Base-by-base conservation (phyloP, 2,797 vertebrate genomes). In the Paguma larvata region DNA sequence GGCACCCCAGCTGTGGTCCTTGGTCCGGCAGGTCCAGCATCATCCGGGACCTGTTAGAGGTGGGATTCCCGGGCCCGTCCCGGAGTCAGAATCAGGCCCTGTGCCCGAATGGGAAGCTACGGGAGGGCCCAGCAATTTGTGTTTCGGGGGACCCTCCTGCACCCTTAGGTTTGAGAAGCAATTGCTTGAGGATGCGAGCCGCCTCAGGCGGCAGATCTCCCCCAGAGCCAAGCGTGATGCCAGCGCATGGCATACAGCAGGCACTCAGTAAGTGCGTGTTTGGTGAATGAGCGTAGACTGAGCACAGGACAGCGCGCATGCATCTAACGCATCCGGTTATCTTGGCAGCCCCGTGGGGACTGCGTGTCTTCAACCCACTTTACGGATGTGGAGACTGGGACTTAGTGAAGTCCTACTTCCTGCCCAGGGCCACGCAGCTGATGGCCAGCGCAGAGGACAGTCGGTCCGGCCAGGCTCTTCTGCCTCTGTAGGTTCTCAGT, bases 141-240 rank as follows among this genome's bases (percentile, higher is more conserved):
- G 51, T 44, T 53, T 91, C 27, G 9, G n/a, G 88, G 41, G 75
- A 7, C 14, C 34, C 38, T 72, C 46, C 4, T 1, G 0, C 9
- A 38, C 19, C 48, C 21, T 46, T 12, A 32, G 48, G 34, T n/a
- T 13, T 10, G 65, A 41, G 51, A 53, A 83, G 41, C 79, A 44
- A 0, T 48, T 70, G 46, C 41, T 38, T 25, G 59, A 56, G 38
- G 68, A 46, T 3, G 0, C 38, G 56, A 48, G 6, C 59, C 34
- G 7, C 34, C 73, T 13, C 5, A 1, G 34, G 44, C 15, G 18
- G 41, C n/a, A 70, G 18, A 7, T 53, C 70, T 25, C 27, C 19
- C 46, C 3, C 0, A 0, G 32, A 48, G 68, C 19, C 27, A 32
- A 13, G 44, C 1, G 0, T 9, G 68, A 19, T 1, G 0, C 34